phyloP scores from a whole-genome alignment of 92 coral and sea anemone species.

The Siderastrea siderea region DNA sequence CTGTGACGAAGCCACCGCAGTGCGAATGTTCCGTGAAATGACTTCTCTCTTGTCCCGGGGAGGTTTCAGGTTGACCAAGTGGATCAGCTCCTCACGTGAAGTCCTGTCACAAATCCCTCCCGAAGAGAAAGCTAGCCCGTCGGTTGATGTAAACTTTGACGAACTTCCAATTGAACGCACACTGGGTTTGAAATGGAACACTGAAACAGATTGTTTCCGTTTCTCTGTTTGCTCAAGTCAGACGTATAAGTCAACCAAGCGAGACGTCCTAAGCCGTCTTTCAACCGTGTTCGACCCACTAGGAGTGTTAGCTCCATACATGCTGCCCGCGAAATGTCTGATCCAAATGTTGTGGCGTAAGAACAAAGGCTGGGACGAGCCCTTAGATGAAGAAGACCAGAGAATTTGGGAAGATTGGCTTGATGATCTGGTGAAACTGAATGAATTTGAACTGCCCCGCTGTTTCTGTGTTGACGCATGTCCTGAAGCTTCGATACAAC shows the following conservation, averaged over 20 bases:
- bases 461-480: no score
- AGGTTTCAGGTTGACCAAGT: conserved; percentile 52
- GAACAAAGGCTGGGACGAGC: conserved; percentile 68
- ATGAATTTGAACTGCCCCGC: no score
- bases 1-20: conserved; percentile 50
- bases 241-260: conserved; percentile 42
- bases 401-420: not conserved
- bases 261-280: conserved; percentile 47
- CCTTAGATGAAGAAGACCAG: conserved; percentile 50
- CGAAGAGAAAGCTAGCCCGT: conserved; percentile 49
- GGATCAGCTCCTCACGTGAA: conserved; percentile 55
- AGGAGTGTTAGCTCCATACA: conserved; percentile 55
- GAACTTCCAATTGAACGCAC: conserved; percentile 75
- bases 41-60: conserved; percentile 36
- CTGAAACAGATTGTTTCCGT: conserved; percentile 70
- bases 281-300: conserved; percentile 69
- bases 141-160: conserved; percentile 37
- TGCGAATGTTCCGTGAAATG: conserved; percentile 20
- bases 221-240: conserved; percentile 40
- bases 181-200: conserved; percentile 72
- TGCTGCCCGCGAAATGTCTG: conserved; percentile 44
- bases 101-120: conserved; percentile 23
- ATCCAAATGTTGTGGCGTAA: conserved; percentile 59
- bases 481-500: no score
- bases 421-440: no score